Evolutionary conservation across 2,797 vertebrate genomes (phyloP).

Genomic region (Oreonectes daqikongensis): DNA sequence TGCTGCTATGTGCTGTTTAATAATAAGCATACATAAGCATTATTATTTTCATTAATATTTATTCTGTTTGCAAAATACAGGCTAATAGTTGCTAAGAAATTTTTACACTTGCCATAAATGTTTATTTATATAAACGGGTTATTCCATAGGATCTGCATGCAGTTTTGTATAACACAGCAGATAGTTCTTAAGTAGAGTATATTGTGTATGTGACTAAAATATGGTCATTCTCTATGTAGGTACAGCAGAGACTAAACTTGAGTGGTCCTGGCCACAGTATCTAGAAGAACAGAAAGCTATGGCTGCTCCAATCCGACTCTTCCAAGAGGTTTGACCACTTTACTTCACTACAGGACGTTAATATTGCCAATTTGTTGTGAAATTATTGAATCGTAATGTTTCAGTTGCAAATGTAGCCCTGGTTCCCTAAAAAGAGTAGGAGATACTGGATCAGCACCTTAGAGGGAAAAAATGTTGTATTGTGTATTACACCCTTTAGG

Average conservation of each 20-base stretch:
- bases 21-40: too few species aligned
- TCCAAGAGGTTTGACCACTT: slow-evolving; percentile 83
- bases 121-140: too few species aligned
- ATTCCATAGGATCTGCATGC: too few species aligned
- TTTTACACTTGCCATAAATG: too few species aligned
- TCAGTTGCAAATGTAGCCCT: background rate
- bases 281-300: slow-evolving; percentile 89
- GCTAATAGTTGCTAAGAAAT: too few species aligned
- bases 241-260: slow-evolving; percentile 82
- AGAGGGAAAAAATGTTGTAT: too few species aligned
- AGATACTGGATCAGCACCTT: too few species aligned
- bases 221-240: slow-evolving; percentile 66
- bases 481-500: too few species aligned
- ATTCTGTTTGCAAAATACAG: background rate
- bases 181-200: background rate
- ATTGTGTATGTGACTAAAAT: background rate
- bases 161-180: background rate
- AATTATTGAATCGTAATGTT: background rate
- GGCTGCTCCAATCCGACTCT: slow-evolving; percentile 88
- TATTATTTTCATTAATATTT: too few species aligned
- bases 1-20: too few species aligned
- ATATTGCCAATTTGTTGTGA: background rate
- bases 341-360: background rate
- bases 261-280: slow-evolving; percentile 93
- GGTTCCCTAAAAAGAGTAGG: background rate